Conservation (phyloP, 2,113 vertebrate species). For the human region DNA sequence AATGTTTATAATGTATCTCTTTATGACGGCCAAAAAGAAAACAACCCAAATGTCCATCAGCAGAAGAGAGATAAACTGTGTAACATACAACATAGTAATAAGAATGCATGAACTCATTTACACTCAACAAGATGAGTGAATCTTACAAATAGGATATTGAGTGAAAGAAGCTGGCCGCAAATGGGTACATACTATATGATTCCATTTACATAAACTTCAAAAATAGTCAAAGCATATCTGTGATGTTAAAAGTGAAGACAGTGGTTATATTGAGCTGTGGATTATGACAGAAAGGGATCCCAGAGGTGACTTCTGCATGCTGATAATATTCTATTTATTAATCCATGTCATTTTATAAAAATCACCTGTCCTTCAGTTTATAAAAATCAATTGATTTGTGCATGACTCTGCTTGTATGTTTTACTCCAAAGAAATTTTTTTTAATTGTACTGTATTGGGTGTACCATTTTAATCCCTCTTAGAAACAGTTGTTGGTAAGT, state of each 20-base stretch:
- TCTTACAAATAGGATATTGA: not conserved
- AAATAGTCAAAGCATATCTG: not conserved
- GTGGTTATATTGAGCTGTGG: not conserved
- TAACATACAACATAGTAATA: not conserved
- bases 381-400: not conserved
- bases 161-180: not conserved
- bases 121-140: not conserved
- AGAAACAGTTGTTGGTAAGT: not conserved
- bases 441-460: not conserved
- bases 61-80: not conserved
- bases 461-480: not conserved
- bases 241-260: not conserved
- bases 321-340: not conserved
- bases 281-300: not conserved
- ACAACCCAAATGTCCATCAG: not conserved
- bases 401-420: not conserved
- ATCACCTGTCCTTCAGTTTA: not conserved
- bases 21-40: conserved; percentile 7
- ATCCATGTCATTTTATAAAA: conserved; percentile 26
- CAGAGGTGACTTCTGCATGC: not conserved
- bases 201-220: not conserved
- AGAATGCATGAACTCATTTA: not conserved
- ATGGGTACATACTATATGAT: not conserved
- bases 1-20: not conserved
- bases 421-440: not conserved